Evolutionary conservation across 2,113 vertebrate species (phyloP).

Genomic region (Crocuta crocuta): DNA sequence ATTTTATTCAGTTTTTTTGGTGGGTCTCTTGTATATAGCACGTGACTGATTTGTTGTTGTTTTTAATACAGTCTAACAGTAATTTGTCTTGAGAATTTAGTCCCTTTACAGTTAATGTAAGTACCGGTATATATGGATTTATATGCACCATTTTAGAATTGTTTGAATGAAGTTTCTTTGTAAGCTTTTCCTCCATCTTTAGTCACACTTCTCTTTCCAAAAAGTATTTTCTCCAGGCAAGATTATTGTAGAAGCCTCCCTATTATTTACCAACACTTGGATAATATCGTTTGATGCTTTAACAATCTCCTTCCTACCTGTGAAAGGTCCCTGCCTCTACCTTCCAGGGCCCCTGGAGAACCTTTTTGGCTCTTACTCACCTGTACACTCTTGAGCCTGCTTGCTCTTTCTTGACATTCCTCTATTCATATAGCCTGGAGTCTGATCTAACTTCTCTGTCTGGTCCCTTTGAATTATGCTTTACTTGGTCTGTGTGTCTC

Average conservation of each 20-base stretch:
- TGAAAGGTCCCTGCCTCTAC: background rate
- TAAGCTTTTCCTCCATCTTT: background rate
- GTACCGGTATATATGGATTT: background rate
- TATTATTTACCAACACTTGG: background rate
- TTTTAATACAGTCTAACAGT: background rate
- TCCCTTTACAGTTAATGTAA: background rate
- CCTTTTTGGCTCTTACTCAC: background rate
- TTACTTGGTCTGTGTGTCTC: background rate
- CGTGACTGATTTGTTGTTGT: background rate
- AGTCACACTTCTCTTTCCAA: background rate
- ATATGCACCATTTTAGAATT: background rate
- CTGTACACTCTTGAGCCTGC: background rate
- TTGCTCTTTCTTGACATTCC: background rate
- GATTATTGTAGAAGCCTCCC: background rate
- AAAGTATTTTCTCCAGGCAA: background rate
- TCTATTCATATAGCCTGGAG: background rate
- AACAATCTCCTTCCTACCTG: background rate
- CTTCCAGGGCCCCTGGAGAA: background rate
- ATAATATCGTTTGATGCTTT: background rate
- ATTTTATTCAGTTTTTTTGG: background rate
- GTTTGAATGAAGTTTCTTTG: background rate
- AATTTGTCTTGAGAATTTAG: background rate
- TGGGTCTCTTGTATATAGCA: background rate
- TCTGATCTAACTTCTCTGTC: background rate
- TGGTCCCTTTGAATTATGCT: background rate